Base-by-base conservation (phyloP, 1,140 invertebrate genomes). In the Microplitis demolitor region DNA sequence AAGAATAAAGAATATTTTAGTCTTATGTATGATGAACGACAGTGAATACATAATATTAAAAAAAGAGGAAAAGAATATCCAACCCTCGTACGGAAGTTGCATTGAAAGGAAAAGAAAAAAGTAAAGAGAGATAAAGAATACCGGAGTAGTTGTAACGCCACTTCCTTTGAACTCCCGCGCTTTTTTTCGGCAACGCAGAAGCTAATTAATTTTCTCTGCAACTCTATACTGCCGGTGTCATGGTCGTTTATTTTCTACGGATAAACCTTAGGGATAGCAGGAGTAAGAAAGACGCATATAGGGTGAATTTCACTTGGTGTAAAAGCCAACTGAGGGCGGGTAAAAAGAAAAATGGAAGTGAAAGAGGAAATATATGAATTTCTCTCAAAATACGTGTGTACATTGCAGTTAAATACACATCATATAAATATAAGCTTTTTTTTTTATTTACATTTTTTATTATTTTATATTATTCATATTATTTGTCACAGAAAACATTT, bases 141-240 rank as follows among this genome's bases (percentile, higher is more conserved):
- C 53, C 4, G 16, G 53, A 54, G 53, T 5, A 16, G n/a, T 54
- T 14, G 53, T 76, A 76, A 72, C 73, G 76, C 71, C 75, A 81
- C 78, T 82, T 79, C 78, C 81, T 83, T 82, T 83, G 81, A 83
- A 82, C 81, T 78, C 74, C 66, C 63, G 45, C 45, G n/a, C 76
- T 80, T 78, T 72, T 76, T 81, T 81, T 79, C 74, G 76, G 75
- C 67, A 79, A 80, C 77, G 77, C 76, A 73, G 74, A 72, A 78
- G 76, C 79, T 81, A 84, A 83, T 84, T 83, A 84, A 84, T 82
- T 83, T 73, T 79, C 76, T 74, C 80, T 16, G 39, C 13, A n/a
- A 34, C 16, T 45, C 33, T 33, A 35, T 64, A 45, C 24, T 39
- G 35, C 16, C 45, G 53, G 61, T 72, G 39, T 79, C 74, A 61